phyloP scores from a whole-genome alignment of 2,797 vertebrate genomes.

The Natrix natrix region DNA sequence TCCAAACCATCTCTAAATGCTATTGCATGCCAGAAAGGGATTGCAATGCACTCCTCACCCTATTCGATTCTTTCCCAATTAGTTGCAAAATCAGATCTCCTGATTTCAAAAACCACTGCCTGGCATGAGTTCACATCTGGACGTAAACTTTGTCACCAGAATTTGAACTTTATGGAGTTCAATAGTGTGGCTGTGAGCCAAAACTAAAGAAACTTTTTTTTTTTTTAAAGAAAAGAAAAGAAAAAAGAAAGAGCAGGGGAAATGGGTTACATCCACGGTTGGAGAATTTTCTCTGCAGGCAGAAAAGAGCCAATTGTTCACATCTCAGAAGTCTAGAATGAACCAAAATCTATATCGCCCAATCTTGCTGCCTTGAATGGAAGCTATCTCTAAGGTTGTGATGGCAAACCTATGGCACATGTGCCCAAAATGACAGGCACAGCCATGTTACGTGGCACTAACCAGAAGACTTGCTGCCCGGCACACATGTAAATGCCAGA shows the following conservation, averaged over 20 bases:
- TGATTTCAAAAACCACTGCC: not conserved
- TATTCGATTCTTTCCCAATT: not conserved
- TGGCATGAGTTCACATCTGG: not conserved
- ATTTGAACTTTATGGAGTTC: not conserved
- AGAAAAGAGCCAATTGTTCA: not conserved
- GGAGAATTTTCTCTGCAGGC: not conserved
- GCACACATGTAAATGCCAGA: too few species aligned
- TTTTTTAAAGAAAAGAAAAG: not conserved
- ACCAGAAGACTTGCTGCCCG: too few species aligned
- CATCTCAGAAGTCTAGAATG: too few species aligned
- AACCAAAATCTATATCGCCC: not conserved
- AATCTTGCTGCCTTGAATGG: not conserved
- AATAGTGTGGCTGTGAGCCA: not conserved
- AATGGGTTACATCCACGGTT: not conserved
- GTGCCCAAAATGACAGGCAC: too few species aligned
- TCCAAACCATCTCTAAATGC: not conserved
- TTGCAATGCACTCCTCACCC: not conserved
- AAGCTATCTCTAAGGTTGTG: not conserved
- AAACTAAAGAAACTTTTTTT: not conserved
- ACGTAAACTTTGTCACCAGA: not conserved
- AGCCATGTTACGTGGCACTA: too few species aligned
- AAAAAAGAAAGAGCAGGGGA: not conserved
- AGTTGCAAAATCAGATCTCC: not conserved
- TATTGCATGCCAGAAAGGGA: not conserved
- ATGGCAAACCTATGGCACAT: too few species aligned